A percentile compares a stretch with the other conserved stretches of the same genome.
phyloP scores from a whole-genome alignment of 2,113 vertebrate genomes.

The Mastomys coucha region DNA sequence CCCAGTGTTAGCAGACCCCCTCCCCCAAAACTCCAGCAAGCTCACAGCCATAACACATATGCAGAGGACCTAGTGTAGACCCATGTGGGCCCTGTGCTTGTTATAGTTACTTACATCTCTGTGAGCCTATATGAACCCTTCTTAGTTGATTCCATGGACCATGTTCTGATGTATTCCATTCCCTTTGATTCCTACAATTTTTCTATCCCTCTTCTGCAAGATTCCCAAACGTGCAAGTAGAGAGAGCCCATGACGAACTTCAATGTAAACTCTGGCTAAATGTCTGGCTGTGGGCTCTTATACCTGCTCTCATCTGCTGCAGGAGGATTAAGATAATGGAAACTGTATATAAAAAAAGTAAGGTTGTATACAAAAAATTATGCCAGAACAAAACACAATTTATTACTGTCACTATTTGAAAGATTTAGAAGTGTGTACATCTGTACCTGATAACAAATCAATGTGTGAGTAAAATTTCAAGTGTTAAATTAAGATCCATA shows the following conservation, averaged over 20 bases:
- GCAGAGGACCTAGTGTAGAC: neutral
- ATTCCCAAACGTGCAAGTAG: neutral
- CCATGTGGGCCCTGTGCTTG: neutral
- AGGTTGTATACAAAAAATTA: neutral
- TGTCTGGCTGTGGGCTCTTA: neutral
- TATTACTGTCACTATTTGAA: neutral
- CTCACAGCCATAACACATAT: neutral
- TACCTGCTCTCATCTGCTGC: neutral
- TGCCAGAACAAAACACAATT: conserved; percentile 12
- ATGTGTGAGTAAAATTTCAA: neutral
- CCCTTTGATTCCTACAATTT: neutral
- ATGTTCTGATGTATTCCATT: neutral
- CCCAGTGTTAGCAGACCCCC: neutral
- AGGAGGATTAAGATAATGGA: neutral
- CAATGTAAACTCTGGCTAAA: neutral
- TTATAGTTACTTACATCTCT: neutral
- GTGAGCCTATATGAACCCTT: neutral
- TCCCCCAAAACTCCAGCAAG: neutral
- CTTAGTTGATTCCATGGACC: neutral
- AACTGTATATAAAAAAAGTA: neutral
- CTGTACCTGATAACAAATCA: neutral
- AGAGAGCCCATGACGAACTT: neutral
- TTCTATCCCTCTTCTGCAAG: neutral
- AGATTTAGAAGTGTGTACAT: neutral
- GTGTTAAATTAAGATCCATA: neutral